These are phyloP conservation scores for Sarotherodon lohbergeri DNA, from an alignment of 2,113 vertebrate species.

Conservation along the genomic window DNA sequence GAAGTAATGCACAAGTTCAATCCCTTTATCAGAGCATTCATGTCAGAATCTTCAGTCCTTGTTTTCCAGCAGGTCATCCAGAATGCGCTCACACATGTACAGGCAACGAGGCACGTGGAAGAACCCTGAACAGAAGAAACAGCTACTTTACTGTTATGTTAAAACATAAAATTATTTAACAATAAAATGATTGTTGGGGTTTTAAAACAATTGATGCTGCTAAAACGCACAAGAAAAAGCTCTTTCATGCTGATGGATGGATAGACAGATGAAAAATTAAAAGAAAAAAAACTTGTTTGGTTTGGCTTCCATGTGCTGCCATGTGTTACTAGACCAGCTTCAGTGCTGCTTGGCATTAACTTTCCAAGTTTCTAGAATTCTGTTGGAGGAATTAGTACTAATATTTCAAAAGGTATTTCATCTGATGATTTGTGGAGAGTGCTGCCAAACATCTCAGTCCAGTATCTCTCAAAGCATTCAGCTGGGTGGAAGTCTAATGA, in stretches of 20 bases:
- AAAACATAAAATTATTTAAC: background rate
- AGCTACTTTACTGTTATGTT: background rate
- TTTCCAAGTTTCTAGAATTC: background rate
- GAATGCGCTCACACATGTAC: constrained; percentile 59
- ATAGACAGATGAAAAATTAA: background rate
- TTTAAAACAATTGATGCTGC: background rate
- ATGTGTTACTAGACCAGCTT: background rate
- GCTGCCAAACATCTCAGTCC: background rate
- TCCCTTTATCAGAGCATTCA: background rate
- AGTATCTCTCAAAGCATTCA: background rate
- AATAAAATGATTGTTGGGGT: background rate
- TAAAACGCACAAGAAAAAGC: background rate
- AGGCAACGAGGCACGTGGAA: constrained; percentile 66
- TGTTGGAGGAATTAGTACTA: background rate
- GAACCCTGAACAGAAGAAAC: constrained; percentile 33
- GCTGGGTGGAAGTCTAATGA: background rate
- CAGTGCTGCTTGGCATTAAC: background rate
- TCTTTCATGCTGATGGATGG: background rate
- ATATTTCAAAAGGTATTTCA: background rate
- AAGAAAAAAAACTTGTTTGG: background rate
- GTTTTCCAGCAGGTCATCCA: constrained; percentile 50
- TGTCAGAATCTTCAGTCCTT: background rate
- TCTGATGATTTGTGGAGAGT: background rate
- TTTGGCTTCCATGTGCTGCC: background rate
- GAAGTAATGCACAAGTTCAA: background rate